phyloP scores from a whole-genome alignment of 1,140 invertebrate genomes.

The Orchesella cincta region DNA sequence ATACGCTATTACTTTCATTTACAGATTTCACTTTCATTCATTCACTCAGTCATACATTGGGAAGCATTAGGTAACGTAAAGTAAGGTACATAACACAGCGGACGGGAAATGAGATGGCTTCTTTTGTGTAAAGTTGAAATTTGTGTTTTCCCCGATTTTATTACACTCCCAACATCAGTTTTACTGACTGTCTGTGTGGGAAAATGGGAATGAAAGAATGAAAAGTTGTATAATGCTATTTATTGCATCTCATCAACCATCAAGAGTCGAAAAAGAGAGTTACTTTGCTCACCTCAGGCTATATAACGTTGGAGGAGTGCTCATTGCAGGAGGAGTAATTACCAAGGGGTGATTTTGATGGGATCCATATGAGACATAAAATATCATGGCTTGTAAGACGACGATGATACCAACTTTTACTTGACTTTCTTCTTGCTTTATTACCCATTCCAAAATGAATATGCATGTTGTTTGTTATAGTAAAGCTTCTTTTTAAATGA shows the following conservation, averaged over 20 bases:
- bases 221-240: background rate
- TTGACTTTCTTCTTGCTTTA: conserved; percentile 9
- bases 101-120: background rate
- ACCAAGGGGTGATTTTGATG: conserved; percentile 16
- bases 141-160: too few relatives aligned
- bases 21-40: conserved; percentile 2
- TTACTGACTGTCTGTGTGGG: background rate
- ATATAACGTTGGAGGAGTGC: background rate
- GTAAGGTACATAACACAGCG: too few relatives aligned
- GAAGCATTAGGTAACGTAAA: too few relatives aligned
- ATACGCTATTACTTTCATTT: background rate
- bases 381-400: background rate
- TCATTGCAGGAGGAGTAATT: background rate
- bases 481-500: background rate
- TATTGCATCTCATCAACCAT: conserved; percentile 18
- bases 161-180: too few relatives aligned
- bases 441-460: conserved; percentile 2
- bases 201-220: background rate
- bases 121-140: too few relatives aligned
- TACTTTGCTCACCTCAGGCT: background rate
- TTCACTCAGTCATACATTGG: background rate
- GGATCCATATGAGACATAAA: conserved; percentile 15
- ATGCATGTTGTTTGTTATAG: background rate
- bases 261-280: background rate
- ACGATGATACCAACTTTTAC: background rate